A percentile compares a stretch with the other conserved stretches of the same genome.
phyloP scores from a whole-genome alignment of 1,140 invertebrate species.

The Helicoverpa armigera region DNA sequence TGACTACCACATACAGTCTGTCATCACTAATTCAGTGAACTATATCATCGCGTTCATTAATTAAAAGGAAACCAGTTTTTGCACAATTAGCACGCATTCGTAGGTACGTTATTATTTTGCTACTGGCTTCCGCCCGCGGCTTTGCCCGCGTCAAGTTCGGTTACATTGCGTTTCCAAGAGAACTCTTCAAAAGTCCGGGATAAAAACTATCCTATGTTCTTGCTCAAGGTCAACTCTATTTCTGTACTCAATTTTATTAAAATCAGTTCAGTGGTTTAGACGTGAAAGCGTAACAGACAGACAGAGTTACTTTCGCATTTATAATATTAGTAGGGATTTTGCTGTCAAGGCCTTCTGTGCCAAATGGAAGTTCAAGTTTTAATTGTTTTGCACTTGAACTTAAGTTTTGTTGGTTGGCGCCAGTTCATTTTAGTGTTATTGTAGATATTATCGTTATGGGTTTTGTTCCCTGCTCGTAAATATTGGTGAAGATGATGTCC shows the following conservation, averaged over 20 bases:
- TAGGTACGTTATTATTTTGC: slow-evolving; percentile 1
- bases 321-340: neutral
- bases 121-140: no score
- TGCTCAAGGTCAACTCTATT: no score
- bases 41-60: slow-evolving; percentile 1
- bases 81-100: neutral
- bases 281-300: no score
- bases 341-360: neutral
- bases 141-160: no score
- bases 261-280: no score
- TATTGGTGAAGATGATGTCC: neutral
- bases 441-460: neutral
- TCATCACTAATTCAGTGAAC: neutral
- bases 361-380: neutral
- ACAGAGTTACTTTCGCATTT: no score
- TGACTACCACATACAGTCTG: neutral
- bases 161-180: no score
- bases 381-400: slow-evolving; percentile 27
- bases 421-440: neutral
- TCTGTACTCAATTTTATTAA: no score
- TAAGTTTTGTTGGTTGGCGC: neutral
- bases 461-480: neutral
- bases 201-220: no score
- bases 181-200: no score
- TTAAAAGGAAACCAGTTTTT: slow-evolving; percentile 9